These are phyloP conservation scores for Gadus chalcogrammus DNA, from an alignment of 2,113 vertebrate species.

Conservation along the genomic window DNA sequence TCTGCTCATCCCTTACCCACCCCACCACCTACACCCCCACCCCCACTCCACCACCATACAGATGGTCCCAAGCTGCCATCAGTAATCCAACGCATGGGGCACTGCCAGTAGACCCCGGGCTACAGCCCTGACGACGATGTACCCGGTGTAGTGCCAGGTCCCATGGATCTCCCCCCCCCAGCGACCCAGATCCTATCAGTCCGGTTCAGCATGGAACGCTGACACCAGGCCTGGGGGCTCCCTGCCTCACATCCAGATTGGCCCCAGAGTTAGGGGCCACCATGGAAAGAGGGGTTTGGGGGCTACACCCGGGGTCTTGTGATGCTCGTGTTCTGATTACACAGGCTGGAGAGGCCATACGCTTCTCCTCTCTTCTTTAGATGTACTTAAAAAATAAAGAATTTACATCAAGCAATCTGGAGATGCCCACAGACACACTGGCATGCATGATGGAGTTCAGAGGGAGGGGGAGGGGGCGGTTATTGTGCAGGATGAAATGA, in stretches of 20 bases:
- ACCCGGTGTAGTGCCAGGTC: conserved; percentile 60
- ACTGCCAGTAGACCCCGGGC: conserved; percentile 72
- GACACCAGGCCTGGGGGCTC: conserved; percentile 58
- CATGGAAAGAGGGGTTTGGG: conserved; percentile 10
- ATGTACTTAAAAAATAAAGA: conserved; percentile 11
- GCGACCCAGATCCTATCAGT: conserved; percentile 65
- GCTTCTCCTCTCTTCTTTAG: conserved; percentile 31
- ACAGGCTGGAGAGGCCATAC: conserved; percentile 55
- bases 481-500: too few relatives aligned
- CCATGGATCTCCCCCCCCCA: conserved; percentile 68
- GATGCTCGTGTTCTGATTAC: conserved; percentile 48
- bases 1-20: conserved; percentile 34
- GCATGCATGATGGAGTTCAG: background rate
- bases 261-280: conserved; percentile 42
- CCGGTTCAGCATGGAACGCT: conserved; percentile 58
- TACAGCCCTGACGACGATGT: conserved; percentile 61
- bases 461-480: background rate
- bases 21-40: conserved; percentile 36
- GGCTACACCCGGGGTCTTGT: conserved; percentile 40
- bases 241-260: conserved; percentile 51
- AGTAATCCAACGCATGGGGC: conserved; percentile 67
- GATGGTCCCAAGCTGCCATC: conserved; percentile 75
- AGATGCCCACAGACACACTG: conserved; percentile 9
- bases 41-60: conserved; percentile 54
- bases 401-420: conserved; percentile 16